Evolutionary conservation across 2,888 invertebrate genomes (phyloP).

Genomic region (Apotomis capreana): DNA sequence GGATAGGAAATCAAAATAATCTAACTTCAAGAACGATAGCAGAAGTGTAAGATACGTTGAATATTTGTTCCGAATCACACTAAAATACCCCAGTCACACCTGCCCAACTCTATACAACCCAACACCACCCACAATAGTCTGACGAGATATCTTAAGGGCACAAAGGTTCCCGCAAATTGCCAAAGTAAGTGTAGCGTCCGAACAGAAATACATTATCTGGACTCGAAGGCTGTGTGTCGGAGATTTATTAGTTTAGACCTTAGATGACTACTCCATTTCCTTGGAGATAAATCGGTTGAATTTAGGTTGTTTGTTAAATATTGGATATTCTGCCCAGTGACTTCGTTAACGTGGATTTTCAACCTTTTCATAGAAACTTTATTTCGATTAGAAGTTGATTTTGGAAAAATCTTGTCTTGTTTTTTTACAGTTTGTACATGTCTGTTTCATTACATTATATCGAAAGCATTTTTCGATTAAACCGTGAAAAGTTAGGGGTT

Average conservation of each 20-base stretch:
- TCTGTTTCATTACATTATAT: no score
- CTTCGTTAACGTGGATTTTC: no score
- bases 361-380: no score
- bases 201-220: slow-evolving; percentile 82
- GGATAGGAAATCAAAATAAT: no score
- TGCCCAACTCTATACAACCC: slow-evolving; percentile 49
- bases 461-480: no score
- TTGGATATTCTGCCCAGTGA: no score
- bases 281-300: slow-evolving; percentile 46
- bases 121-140: slow-evolving; percentile 74
- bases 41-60: no score
- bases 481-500: no score
- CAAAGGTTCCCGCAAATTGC: slow-evolving; percentile 83
- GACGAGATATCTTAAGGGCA: slow-evolving; percentile 82
- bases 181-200: slow-evolving; percentile 82
- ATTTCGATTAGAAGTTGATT: no score
- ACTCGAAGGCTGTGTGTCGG: slow-evolving; percentile 67
- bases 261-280: slow-evolving; percentile 72
- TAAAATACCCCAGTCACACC: slow-evolving; percentile 46
- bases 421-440: no score
- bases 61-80: slow-evolving; percentile 38
- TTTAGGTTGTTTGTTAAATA: slow-evolving; percentile 29
- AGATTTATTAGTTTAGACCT: slow-evolving; percentile 72
- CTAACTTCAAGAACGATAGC: no score
- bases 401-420: no score